A percentile compares a stretch with the other conserved stretches of the same genome.
phyloP scores from a whole-genome alignment of 2,797 vertebrate genomes.

The Brachymystax lenok region DNA sequence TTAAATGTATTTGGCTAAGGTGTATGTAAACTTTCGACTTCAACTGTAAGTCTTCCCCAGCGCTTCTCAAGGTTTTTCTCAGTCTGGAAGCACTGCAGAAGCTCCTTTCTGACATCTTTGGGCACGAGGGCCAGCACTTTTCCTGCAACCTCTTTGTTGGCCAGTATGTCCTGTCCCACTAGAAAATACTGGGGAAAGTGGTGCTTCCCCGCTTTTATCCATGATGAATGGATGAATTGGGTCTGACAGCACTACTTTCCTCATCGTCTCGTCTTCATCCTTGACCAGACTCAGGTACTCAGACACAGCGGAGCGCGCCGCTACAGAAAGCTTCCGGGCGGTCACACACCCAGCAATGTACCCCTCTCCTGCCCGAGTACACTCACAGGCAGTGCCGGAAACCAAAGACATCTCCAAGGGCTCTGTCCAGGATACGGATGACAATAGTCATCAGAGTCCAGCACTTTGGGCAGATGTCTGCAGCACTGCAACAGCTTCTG shows the following conservation, averaged over 20 bases:
- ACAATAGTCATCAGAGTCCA: conserved; percentile 97
- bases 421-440: conserved; percentile 85
- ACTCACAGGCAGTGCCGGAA: conserved; percentile 92
- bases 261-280: conserved; percentile 87
- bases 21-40: too few species aligned
- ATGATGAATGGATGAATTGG: conserved; percentile 89
- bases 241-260: conserved; percentile 88
- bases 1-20: too few species aligned
- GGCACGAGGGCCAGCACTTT: conserved; percentile 89
- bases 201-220: conserved; percentile 76
- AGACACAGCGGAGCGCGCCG: conserved; percentile 87
- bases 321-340: conserved; percentile 86
- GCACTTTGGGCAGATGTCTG: conserved; percentile 93
- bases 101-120: conserved; percentile 78
- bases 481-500: conserved; percentile 92
- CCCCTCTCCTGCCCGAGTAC: conserved; percentile 93
- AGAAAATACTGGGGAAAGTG: conserved; percentile 86
- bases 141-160: conserved; percentile 80
- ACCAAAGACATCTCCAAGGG: conserved; percentile 91
- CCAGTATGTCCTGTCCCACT: conserved; percentile 86
- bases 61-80: conserved; percentile 71
- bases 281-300: conserved; percentile 93
- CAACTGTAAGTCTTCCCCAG: conserved; percentile 55
- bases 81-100: conserved; percentile 60
- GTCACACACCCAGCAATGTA: conserved; percentile 98